phyloP scores from a whole-genome alignment of 2,888 invertebrate genomes.

The Campoplex nolae region DNA sequence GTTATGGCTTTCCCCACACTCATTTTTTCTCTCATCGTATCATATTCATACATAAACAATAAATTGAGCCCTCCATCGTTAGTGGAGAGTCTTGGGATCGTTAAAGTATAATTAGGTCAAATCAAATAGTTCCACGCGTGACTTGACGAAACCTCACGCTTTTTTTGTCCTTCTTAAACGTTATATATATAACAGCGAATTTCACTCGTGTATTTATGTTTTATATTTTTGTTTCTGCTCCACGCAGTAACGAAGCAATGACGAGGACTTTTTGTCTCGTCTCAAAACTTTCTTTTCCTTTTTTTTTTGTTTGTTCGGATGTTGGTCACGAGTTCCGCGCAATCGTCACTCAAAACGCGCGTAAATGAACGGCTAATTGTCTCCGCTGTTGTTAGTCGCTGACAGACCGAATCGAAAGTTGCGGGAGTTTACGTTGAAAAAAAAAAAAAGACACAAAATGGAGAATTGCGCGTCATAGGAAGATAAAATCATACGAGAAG shows the following conservation, averaged over 20 bases:
- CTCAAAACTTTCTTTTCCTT: slow-evolving; percentile 3
- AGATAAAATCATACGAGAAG: neutral
- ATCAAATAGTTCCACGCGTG: neutral
- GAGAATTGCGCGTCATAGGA: neutral
- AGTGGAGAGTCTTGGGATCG: neutral
- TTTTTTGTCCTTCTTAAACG: neutral
- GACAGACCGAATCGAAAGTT: neutral
- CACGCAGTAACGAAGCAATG: neutral
- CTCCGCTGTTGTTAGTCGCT: neutral
- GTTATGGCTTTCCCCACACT: neutral
- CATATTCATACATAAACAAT: neutral
- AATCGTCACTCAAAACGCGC: neutral
- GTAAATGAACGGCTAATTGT: neutral
- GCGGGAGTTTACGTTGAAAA: neutral
- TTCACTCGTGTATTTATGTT: neutral
- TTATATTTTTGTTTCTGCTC: neutral
- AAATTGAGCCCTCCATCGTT: neutral
- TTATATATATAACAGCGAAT: neutral
- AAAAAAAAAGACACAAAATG: neutral
- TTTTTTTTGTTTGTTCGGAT: neutral
- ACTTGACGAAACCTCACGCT: neutral
- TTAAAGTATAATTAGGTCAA: neutral
- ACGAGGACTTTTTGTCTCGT: neutral
- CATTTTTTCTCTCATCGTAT: neutral
- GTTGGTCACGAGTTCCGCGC: slow-evolving; percentile 31